Evolutionary conservation across 2,113 vertebrate species (phyloP), one percentile per base, ranked within the genome.

Genomic region (Embiotoca jacksoni): DNA sequence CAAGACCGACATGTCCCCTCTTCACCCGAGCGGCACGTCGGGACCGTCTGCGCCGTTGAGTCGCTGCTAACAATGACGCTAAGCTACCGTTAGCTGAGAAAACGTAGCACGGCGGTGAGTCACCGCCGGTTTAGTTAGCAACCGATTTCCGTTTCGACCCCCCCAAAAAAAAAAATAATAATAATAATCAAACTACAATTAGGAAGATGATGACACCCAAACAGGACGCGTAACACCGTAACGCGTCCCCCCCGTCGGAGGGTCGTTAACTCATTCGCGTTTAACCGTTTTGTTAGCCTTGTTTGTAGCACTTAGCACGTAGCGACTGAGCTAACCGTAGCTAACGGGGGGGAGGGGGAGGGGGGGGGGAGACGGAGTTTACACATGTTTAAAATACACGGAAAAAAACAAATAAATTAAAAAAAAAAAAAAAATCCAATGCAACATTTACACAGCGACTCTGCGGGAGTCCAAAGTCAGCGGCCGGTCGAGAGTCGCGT

Each of bases 401-500:
- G 32, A 60, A 16, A 14, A 23, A 23, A 23, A 23, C 23, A 23
- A 23, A 23, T 23, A 23, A 23, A 23, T 23, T 23, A 23, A 23
- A 23, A 23, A 23, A 23, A 23, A 23, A 23, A 2, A 4, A 46
- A 46, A 63, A 44, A 63, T 39, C 1, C 52, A 0, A 80, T 52
- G 46, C 31, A 59, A 33, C 74, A 89, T 83, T 92, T 94, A 94
- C 93, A 81, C 88, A 60, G 78, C 73, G 56, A 61, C 71, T 81
- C 53, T 83, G 80, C 73, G 41, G 23, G 86, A 64, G 82, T 88
- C 84, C 88, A 60, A 23, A 23, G 87, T 95, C 92, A 92, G 89
- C 93, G 92, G 85, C 82, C 88, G 81, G 92, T 91, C 32, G 87
- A 91, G 79, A 82, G 91, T 85, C 89, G 91, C 69, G 91, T 92